Percentiles rank a stretch among this genome's conserved stretches.
Evolutionary conservation across 2,797 vertebrate species (phyloP).

Genomic region (Odontamblyopus rebecca): DNA sequence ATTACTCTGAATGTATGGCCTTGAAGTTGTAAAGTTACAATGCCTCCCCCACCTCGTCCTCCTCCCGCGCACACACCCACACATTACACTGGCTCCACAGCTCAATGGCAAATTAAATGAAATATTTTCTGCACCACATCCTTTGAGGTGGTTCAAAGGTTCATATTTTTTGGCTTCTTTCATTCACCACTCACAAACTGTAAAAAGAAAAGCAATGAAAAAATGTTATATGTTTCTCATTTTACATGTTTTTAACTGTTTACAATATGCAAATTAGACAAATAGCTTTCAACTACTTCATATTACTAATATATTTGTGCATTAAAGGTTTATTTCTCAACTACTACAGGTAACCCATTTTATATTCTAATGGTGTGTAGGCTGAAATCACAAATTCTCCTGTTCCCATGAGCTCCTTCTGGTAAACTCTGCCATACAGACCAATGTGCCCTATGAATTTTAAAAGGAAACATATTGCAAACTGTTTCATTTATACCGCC

Average conservation of each 20-base stretch:
- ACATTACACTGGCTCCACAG: slow-evolving; percentile 10
- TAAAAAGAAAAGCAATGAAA: slow-evolving; percentile 20
- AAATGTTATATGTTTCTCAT: slow-evolving; percentile 12
- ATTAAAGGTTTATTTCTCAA: not conserved
- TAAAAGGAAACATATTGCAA: slow-evolving; percentile 1
- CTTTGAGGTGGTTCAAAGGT: slow-evolving; percentile 43
- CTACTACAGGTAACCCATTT: not conserved
- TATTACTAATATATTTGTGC: not conserved
- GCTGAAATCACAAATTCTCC: not conserved
- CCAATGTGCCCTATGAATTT: not conserved
- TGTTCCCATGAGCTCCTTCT: not conserved
- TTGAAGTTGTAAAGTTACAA: slow-evolving; percentile 27
- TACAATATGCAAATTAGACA: not conserved
- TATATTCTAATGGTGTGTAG: not conserved
- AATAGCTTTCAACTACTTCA: not conserved
- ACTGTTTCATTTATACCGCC: not conserved
- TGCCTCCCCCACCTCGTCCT: slow-evolving; percentile 15
- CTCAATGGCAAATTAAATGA: slow-evolving; percentile 34
- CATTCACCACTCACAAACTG: slow-evolving; percentile 21
- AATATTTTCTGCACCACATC: slow-evolving; percentile 25
- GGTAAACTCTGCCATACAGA: not conserved
- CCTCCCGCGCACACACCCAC: slow-evolving; percentile 18
- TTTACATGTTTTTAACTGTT: not conserved
- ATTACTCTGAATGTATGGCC: slow-evolving; percentile 27
- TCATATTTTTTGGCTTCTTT: slow-evolving; percentile 26